These are phyloP conservation scores for Euproctis similis DNA, from an alignment of 2,888 invertebrate species.

Conservation along the genomic window DNA sequence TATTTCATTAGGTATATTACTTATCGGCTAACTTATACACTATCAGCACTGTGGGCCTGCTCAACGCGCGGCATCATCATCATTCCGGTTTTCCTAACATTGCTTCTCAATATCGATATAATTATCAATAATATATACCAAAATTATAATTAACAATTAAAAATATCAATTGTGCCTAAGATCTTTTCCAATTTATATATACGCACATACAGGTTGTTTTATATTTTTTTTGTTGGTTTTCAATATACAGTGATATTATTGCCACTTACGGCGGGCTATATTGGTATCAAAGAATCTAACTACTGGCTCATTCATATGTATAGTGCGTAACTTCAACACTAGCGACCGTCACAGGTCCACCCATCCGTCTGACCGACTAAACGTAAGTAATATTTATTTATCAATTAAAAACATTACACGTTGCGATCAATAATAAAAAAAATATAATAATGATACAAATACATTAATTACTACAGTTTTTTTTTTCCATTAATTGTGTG, in stretches of 20 bases:
- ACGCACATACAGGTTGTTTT: constrained; percentile 60
- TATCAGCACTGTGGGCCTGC: constrained; percentile 66
- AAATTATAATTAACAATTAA: constrained; percentile 74
- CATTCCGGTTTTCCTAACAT: constrained; percentile 57
- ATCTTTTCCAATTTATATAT: constrained; percentile 70
- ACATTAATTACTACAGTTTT: constrained; percentile 72
- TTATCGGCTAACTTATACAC: constrained; percentile 69
- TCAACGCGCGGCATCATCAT: constrained; percentile 47
- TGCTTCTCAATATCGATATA: constrained; percentile 71
- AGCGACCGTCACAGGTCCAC: constrained; percentile 15
- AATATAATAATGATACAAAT: constrained; percentile 76
- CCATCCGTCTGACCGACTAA: constrained; percentile 35
- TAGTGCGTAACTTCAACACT: no score
- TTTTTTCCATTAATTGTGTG: constrained; percentile 75
- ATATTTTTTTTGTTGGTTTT: no score
- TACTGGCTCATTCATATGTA: constrained; percentile 43
- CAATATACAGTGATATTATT: constrained; percentile 55
- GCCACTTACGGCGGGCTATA: constrained; percentile 27
- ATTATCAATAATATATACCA: no score
- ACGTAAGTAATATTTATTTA: constrained; percentile 49
- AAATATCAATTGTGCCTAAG: constrained; percentile 76
- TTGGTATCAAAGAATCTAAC: constrained; percentile 41
- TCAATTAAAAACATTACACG: constrained; percentile 60
- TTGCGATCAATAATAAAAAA: constrained; percentile 75
- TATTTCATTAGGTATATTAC: constrained; percentile 70